Percentiles rank a stretch among this genome's conserved stretches.
phyloP scores from a whole-genome alignment of 2,797 vertebrate species.

The Sebastes itinus region DNA sequence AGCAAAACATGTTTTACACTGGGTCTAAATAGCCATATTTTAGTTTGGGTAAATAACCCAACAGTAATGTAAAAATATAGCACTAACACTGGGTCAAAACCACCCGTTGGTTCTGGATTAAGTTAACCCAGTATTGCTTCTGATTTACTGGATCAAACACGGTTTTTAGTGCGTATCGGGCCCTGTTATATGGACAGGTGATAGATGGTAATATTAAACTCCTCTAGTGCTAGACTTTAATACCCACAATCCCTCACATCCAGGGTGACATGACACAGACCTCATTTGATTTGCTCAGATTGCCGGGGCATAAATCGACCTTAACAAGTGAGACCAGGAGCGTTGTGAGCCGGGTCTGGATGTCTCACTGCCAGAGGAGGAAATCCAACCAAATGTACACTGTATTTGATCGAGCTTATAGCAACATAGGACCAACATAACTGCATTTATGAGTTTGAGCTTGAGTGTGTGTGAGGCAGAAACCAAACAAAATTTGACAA shows the following conservation, averaged over 20 bases:
- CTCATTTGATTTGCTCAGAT: slow-evolving; percentile 44
- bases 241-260: slow-evolving; percentile 18
- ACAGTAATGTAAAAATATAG: not conserved
- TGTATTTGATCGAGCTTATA: slow-evolving; percentile 10
- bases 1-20: not conserved
- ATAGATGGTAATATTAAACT: not conserved
- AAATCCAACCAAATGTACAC: not conserved
- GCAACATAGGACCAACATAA: not conserved
- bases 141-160: not conserved
- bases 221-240: not conserved
- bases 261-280: slow-evolving; percentile 22
- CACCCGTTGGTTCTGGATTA: rapidly evolving
- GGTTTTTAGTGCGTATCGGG: not conserved
- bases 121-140: not conserved
- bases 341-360: not conserved
- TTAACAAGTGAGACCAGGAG: slow-evolving; percentile 42
- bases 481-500: slow-evolving; percentile 4
- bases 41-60: not conserved
- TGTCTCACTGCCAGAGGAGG: not conserved
- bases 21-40: not conserved
- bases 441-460: not conserved
- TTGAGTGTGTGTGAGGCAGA: not conserved
- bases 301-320: slow-evolving; percentile 41
- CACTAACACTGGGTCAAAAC: not conserved
- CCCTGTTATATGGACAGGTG: not conserved